Evolutionary conservation across 2,113 vertebrate genomes (phyloP).

Genomic region (Heterocephalus glaber): DNA sequence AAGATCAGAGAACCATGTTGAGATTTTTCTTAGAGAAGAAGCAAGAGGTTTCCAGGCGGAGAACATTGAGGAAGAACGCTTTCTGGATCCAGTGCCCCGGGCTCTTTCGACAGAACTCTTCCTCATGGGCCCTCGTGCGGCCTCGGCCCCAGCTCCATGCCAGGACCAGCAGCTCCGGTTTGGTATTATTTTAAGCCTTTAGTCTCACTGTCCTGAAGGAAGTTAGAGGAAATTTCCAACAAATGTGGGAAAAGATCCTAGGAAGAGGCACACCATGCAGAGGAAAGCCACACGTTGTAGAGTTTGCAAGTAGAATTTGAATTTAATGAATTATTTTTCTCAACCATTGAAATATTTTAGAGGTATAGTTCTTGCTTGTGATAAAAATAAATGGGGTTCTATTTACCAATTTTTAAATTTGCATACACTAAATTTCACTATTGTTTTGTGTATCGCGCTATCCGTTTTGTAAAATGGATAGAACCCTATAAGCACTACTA

Average conservation of each 20-base stretch:
- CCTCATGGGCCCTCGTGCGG: too few relatives aligned
- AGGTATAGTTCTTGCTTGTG: neutral
- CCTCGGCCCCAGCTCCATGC: neutral
- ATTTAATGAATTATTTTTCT: neutral
- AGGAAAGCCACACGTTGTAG: neutral
- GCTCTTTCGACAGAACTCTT: too few relatives aligned
- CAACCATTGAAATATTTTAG: neutral
- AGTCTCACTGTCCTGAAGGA: neutral
- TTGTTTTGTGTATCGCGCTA: neutral
- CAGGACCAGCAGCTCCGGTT: neutral
- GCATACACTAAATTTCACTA: neutral
- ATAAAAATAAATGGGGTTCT: neutral
- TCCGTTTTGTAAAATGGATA: neutral
- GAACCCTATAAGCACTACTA: neutral
- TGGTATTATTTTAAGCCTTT: neutral
- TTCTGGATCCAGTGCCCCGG: too few relatives aligned
- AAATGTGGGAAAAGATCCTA: neutral
- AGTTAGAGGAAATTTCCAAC: neutral
- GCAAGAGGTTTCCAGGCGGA: too few relatives aligned
- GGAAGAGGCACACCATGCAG: neutral
- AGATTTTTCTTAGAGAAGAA: too few relatives aligned
- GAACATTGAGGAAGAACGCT: too few relatives aligned
- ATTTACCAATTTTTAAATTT: neutral
- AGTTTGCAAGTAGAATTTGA: neutral
- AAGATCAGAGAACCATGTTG: too few relatives aligned